phyloP scores from a whole-genome alignment of 2,888 invertebrate genomes.

The Meta bourneti region DNA sequence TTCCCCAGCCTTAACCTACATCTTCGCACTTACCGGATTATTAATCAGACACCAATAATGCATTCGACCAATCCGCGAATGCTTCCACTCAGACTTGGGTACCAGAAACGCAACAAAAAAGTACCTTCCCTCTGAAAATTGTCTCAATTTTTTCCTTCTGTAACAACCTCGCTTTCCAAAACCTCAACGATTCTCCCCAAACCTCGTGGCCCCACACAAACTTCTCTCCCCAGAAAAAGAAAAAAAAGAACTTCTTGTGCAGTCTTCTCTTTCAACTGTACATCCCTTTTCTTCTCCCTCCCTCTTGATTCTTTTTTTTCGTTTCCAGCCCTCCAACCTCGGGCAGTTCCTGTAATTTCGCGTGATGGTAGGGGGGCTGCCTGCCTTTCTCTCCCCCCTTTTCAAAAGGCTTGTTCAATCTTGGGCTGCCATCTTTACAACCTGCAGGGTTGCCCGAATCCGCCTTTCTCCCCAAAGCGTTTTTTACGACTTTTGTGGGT shows the following conservation, averaged over 20 bases:
- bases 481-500: conserved; percentile 32
- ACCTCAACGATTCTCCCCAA: no score
- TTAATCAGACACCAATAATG: no score
- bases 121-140: no score
- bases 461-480: neutral
- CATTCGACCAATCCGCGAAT: no score
- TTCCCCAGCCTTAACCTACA: no score
- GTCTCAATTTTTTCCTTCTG: no score
- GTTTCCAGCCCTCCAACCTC: conserved; percentile 2
- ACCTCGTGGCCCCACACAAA: neutral
- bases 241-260: conserved; percentile 33
- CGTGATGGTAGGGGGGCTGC: neutral
- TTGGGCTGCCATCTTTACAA: conserved; percentile 66
- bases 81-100: no score
- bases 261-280: conserved; percentile 38
- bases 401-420: conserved; percentile 46
- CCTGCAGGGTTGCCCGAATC: conserved; percentile 59
- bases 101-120: no score
- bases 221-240: neutral
- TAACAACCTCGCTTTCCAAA: no score
- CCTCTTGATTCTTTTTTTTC: conserved; percentile 9
- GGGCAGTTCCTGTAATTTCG: conserved; percentile 66
- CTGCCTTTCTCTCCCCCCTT: neutral
- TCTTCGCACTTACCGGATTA: no score
- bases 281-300: neutral